phyloP scores from a whole-genome alignment of 2,797 vertebrate genomes.

The Aeoliscus strigatus region DNA sequence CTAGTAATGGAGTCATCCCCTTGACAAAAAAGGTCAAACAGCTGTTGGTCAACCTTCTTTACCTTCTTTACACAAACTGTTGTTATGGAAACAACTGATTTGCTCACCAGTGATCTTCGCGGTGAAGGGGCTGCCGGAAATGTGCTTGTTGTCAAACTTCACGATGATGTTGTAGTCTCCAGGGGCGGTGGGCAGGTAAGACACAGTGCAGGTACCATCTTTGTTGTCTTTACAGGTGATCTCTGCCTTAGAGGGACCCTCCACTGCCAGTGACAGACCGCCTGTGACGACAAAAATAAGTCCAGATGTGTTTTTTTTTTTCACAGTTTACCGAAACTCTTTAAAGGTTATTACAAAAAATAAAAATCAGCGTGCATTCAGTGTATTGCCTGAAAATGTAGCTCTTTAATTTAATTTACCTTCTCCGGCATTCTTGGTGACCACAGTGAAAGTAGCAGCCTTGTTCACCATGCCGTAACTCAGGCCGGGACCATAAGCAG shows the following conservation, averaged over 20 bases:
- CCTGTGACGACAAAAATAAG: conserved; percentile 64
- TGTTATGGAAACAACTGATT: conserved; percentile 9
- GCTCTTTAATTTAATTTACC: conserved; percentile 60
- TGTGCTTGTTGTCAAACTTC: conserved; percentile 95
- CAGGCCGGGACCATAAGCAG: conserved; percentile 90
- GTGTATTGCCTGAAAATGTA: not conserved
- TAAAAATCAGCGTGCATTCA: too few relatives aligned
- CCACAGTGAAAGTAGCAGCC: conserved; percentile 88
- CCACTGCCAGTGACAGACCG: conserved; percentile 91
- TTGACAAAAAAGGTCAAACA: conserved; percentile 53
- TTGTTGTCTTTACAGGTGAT: conserved; percentile 98
- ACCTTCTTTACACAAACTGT: too few relatives aligned
- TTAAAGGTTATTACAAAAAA: not conserved
- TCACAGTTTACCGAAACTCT: not conserved
- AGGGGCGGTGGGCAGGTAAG: conserved; percentile 90
- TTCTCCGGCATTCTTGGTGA: conserved; percentile 95
- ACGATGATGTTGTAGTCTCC: conserved; percentile 97
- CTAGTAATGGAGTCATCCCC: conserved; percentile 91
- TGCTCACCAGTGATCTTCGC: conserved; percentile 91
- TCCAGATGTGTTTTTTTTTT: not conserved
- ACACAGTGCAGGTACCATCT: conserved; percentile 94
- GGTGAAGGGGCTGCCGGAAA: conserved; percentile 92
- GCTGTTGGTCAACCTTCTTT: too few relatives aligned
- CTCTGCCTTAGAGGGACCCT: conserved; percentile 95
- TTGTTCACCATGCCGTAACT: conserved; percentile 95